phyloP scores from a whole-genome alignment of 1,140 invertebrate species.

The Coelopa frigida region DNA sequence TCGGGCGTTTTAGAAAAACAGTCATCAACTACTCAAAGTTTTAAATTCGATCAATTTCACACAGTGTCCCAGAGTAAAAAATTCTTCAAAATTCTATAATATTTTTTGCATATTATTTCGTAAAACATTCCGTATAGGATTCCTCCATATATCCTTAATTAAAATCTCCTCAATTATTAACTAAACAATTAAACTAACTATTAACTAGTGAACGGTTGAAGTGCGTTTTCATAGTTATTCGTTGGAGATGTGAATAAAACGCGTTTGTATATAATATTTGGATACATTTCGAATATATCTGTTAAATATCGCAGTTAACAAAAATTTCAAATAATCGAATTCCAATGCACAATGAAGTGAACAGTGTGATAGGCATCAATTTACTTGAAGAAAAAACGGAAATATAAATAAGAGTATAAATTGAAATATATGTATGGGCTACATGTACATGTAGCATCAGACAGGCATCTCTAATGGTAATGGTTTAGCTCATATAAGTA shows the following conservation, averaged over 20 bases:
- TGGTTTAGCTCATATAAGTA: neutral
- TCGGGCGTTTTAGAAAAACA: slow-evolving; percentile 32
- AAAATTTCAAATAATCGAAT: no score
- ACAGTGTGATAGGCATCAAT: no score
- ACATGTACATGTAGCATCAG: neutral
- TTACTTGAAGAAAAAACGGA: no score
- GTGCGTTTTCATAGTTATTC: no score
- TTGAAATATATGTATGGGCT: no score
- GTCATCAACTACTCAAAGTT: slow-evolving; percentile 18
- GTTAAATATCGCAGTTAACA: no score
- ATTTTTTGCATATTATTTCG: slow-evolving; percentile 3
- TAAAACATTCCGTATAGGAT: slow-evolving; percentile 8
- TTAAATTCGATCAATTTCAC: slow-evolving; percentile 3
- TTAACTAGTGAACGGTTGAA: no score
- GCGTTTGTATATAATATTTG: no score
- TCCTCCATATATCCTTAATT: neutral
- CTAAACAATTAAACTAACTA: neutral
- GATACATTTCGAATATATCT: no score
- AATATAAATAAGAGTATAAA: no score
- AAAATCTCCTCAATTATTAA: neutral
- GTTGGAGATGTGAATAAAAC: no score
- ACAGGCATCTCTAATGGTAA: slow-evolving; percentile 3
- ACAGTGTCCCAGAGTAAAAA: slow-evolving; percentile 1
- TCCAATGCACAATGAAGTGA: no score
- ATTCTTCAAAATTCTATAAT: slow-evolving; percentile 8